Base-by-base conservation (phyloP, 2,888 invertebrate species). In the Dorcus parallelipipedus region DNA sequence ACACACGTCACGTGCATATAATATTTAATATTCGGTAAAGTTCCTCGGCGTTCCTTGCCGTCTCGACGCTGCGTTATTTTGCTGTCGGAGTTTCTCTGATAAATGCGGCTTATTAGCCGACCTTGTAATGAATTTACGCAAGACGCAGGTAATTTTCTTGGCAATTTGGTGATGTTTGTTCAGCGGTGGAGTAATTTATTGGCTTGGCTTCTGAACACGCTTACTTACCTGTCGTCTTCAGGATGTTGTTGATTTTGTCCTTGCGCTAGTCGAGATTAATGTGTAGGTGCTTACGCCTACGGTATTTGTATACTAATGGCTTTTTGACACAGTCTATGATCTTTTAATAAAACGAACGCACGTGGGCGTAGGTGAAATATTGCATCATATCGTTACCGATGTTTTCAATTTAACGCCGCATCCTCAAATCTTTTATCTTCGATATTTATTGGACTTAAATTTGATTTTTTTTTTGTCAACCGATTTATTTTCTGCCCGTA, bases 111-210 rank as follows among this genome's bases (percentile, higher is more conserved):
- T 73, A 75, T 76, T 74, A 75, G 72, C 69, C 71, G 71, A 71
- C 72, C 71, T 71, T 70, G 70, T 72, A 73, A 73, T 72, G 73
- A 73, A 72, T 75, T 74, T 73, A 71, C 71, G 69, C 68, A 66
- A 69, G 70, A 68, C 71, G 66, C 75, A 76, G 75, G 76, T 76
- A 76, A 76, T 76, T 76, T 76, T 75, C 75, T 70, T 69, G 72
- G 75, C 74, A 74, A 76, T 76, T 76, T 75, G 69, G 71, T 69
- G 72, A 71, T 75, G 76, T 76, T 76, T 75, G 74, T 74, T 74
- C 70, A 68, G 68, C 68, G 65, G 68, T 65, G 64, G 66, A 61
- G 70, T 71, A 70, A 73, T 73, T 74, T 73, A 71, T 73, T 69
- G 71, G 68, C 68, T 60, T 60, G 66, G 64, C 63, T 65, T 55